Conservation (phyloP, 1,140 invertebrate genomes). For the Batillaria attramentaria region DNA sequence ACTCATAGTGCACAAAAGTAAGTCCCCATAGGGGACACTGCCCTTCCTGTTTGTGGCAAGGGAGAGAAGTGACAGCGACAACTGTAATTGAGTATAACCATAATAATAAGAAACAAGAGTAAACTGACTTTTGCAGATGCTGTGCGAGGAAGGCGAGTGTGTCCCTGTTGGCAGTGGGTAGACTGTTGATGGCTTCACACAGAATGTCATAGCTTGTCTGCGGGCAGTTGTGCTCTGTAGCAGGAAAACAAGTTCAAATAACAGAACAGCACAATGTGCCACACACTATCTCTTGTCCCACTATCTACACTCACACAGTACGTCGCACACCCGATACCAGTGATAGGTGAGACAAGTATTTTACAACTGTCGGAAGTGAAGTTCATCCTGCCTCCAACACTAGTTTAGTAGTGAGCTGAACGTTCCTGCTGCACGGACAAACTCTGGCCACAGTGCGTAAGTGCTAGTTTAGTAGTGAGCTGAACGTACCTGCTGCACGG, state of each 20-base stretch:
- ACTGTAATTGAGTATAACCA: no score
- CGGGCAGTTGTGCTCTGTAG: slow-evolving; percentile 25
- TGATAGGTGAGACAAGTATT: no score
- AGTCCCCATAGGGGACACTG: no score
- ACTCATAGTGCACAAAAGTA: no score
- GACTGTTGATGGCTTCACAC: slow-evolving; percentile 79
- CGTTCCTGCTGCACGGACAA: slow-evolving; percentile 81
- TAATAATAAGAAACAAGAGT: no score
- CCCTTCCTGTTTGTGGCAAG: no score
- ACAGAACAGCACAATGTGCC: background rate
- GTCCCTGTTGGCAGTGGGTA: slow-evolving; percentile 89
- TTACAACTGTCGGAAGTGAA: no score
- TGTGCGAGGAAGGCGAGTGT: slow-evolving; percentile 88
- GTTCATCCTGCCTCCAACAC: no score
- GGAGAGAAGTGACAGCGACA: no score
- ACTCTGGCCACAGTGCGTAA: slow-evolving; percentile 81
- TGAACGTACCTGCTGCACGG: slow-evolving; percentile 78
- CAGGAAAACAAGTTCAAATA: background rate
- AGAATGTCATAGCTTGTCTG: slow-evolving; percentile 71
- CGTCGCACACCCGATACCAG: no score
- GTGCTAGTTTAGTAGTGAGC: no score
- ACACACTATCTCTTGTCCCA: background rate
- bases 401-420: no score
- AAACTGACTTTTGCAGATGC: slow-evolving; percentile 84
- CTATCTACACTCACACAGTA: background rate